These are phyloP conservation scores for Amphipoea lucens DNA, from an alignment of 2,888 invertebrate genomes.

Conservation along the genomic window DNA sequence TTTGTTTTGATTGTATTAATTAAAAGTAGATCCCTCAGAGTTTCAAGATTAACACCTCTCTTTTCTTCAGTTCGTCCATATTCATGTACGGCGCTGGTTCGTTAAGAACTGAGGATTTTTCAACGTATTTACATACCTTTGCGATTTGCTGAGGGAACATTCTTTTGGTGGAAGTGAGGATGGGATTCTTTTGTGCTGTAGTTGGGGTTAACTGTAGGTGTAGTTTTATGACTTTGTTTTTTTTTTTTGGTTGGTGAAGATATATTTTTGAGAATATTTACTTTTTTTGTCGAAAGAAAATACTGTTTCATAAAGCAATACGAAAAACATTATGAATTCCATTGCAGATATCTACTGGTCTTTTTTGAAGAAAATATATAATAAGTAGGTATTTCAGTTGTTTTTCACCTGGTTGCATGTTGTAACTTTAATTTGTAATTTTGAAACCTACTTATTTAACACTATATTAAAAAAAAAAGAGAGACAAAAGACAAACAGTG, in stretches of 20 bases:
- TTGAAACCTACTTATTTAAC: not conserved
- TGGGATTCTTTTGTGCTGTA: constrained; percentile 43
- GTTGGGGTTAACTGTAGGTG: not conserved
- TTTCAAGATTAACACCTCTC: constrained; percentile 89
- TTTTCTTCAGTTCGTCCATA: constrained; percentile 85
- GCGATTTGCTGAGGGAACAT: constrained; percentile 60
- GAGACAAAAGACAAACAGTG: not conserved
- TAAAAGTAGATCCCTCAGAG: constrained; percentile 85
- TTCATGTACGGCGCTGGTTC: constrained; percentile 79
- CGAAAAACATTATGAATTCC: not conserved
- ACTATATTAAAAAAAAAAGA: not conserved
- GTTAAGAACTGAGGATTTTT: constrained; percentile 62
- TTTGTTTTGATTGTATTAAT: constrained; percentile 91
- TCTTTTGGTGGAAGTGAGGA: constrained; percentile 38
- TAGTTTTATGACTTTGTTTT: not conserved
- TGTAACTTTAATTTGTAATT: not conserved
- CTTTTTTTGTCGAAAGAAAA: not conserved
- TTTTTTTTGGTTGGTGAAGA: not conserved
- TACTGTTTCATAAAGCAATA: not conserved
- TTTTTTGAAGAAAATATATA: not conserved
- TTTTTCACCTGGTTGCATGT: not conserved
- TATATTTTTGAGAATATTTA: not conserved
- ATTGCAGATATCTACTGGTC: not conserved
- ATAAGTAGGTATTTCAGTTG: not conserved
- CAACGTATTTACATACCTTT: constrained; percentile 68